Evolutionary conservation across 2,888 invertebrate genomes (phyloP).

Genomic region (Diadegma fenestrale): DNA sequence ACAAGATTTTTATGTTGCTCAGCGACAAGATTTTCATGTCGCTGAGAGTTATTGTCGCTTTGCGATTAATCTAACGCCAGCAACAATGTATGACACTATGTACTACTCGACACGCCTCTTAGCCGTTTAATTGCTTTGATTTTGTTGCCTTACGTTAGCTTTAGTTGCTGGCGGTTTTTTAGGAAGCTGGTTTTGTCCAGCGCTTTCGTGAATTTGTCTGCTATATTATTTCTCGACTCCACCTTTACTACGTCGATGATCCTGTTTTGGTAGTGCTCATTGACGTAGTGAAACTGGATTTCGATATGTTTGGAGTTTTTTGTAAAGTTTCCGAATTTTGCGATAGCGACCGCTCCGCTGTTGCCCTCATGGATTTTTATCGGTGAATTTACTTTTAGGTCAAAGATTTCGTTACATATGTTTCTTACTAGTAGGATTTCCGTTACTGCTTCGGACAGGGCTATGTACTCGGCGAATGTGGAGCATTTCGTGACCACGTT

Average conservation of each 20-base stretch:
- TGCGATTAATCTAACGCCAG: too few species aligned
- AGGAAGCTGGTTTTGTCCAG: slow-evolving; percentile 39
- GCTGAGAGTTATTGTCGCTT: too few species aligned
- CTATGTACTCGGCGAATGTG: too few species aligned
- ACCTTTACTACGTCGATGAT: slow-evolving; percentile 57
- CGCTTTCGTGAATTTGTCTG: slow-evolving; percentile 56
- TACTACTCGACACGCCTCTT: slow-evolving; percentile 5
- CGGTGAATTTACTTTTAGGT: too few species aligned
- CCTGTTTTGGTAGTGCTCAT: slow-evolving; percentile 46
- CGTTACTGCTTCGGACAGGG: too few species aligned
- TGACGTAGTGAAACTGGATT: slow-evolving; percentile 56
- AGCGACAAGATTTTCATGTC: too few species aligned
- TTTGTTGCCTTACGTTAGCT: slow-evolving; percentile 16
- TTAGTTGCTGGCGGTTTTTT: slow-evolving; percentile 38
- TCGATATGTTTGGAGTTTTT: slow-evolving; percentile 66
- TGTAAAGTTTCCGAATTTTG: slow-evolving; percentile 57
- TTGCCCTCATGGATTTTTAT: slow-evolving; percentile 54
- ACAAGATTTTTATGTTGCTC: too few species aligned
- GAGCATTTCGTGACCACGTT: too few species aligned
- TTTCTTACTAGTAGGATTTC: too few species aligned
- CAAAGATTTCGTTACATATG: too few species aligned
- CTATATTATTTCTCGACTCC: slow-evolving; percentile 49
- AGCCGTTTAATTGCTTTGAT: neutral
- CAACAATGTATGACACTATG: too few species aligned
- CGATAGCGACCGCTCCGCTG: slow-evolving; percentile 43